Base-by-base conservation (phyloP, 2,888 invertebrate species). In the Philereme vetulata region DNA sequence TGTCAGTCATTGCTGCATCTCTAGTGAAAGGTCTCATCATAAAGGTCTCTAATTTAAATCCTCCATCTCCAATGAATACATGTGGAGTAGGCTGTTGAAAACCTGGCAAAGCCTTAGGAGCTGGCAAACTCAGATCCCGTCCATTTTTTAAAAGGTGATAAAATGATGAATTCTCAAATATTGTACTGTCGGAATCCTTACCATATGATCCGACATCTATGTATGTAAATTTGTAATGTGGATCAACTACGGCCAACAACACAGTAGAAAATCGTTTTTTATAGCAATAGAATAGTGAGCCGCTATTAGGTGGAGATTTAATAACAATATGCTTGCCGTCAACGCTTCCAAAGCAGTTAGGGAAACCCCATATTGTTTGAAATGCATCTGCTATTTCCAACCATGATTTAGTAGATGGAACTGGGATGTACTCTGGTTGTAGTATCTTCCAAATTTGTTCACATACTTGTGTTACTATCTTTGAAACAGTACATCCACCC, bases 21-120 rank as follows among this genome's bases (percentile, higher is more conserved):
- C 55, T 64, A 40, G 42, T 42, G 45, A 67, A 67, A 67, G 65
- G 67, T 63, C 62, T 65, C 60, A 65, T 65, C 21, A 46, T 5
- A 53, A 45, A 45, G 2, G 46, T 46, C 32, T 46, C 38, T 40
- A 57, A 21, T 4, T 44, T n/a, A 51, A 57, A 57, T 1, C 4
- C 57, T 5, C 46, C 51, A 47, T 56, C 56, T 6, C 51, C 56
- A 6, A 56, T 33, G 9, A 56, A 56, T 6, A 49, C 42, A 51
- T 49, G 10, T 4, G 56, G 56, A 11, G 33, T 6, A 33, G 46
- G 33, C 5, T 46, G 4, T 46, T 5, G 4, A 4, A 5, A 4
- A 8, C 9, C 46, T 46, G 5, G 46, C 9, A 46, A 33, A 4
- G 33, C 33, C 9, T 46, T 5, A 4, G 46, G 4, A 32, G 4